Evolutionary conservation across 2,113 vertebrate species (phyloP).

Genomic region (Xiphophorus couchianus): DNA sequence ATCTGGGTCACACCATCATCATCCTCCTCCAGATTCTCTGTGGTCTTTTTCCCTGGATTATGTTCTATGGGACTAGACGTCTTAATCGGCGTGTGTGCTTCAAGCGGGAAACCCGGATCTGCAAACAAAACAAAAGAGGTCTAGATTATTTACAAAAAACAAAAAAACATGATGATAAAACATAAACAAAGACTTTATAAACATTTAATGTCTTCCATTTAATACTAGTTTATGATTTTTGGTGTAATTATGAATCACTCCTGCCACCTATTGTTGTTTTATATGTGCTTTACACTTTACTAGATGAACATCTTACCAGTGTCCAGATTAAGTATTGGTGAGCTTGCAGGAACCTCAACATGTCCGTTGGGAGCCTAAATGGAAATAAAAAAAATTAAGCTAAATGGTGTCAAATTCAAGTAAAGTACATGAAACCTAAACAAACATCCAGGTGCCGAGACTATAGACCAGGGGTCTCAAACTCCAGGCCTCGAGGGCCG

Average conservation of each 20-base stretch:
- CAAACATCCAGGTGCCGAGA: neutral
- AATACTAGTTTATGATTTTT: too few species aligned
- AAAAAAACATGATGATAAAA: neutral
- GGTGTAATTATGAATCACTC: too few species aligned
- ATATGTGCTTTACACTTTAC: too few species aligned
- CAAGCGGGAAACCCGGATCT: constrained; percentile 45
- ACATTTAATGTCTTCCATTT: too few species aligned
- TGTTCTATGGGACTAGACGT: constrained; percentile 75
- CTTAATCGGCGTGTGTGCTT: constrained; percentile 55
- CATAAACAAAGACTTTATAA: neutral
- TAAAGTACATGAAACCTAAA: neutral
- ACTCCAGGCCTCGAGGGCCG: too few species aligned
- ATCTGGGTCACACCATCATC: constrained; percentile 43
- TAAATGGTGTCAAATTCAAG: neutral
- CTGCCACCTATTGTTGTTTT: too few species aligned
- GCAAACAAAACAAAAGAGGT: neutral
- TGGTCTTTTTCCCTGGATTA: neutral
- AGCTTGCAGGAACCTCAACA: neutral
- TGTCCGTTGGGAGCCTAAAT: constrained; percentile 35
- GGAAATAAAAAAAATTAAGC: neutral
- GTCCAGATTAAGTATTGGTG: constrained; percentile 6
- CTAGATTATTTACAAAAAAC: neutral
- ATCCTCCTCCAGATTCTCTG: neutral
- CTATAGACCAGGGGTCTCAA: neutral
- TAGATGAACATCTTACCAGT: constrained; percentile 34